phyloP scores from a whole-genome alignment of 2,797 vertebrate genomes.

The Philypnodon macrostomus region DNA sequence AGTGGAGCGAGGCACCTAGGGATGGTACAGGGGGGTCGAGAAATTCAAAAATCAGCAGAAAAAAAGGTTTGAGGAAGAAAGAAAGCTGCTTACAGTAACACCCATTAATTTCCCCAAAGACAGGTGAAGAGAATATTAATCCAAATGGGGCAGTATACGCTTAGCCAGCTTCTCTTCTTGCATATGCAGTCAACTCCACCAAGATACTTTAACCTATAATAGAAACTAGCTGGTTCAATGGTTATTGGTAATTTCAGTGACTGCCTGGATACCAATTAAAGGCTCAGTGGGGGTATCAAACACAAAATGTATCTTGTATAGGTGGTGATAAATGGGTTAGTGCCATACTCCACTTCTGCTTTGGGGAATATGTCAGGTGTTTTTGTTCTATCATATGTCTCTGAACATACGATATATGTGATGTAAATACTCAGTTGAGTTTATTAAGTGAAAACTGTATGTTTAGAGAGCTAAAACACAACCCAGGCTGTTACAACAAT shows the following conservation, averaged over 20 bases:
- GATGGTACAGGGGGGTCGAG: slow-evolving; percentile 36
- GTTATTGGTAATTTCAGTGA: too few species aligned
- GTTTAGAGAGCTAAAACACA: background rate
- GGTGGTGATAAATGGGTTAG: too few species aligned
- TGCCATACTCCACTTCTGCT: too few species aligned
- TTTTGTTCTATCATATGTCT: too few species aligned
- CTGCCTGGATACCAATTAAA: too few species aligned
- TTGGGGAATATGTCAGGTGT: too few species aligned
- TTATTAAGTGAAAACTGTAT: too few species aligned
- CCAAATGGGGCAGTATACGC: slow-evolving; percentile 46
- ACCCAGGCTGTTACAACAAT: slow-evolving; percentile 16
- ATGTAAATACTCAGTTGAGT: too few species aligned
- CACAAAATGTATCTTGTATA: too few species aligned
- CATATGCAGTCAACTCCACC: slow-evolving; percentile 33
- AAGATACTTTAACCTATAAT: slow-evolving; percentile 10
- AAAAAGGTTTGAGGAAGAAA: slow-evolving; percentile 52
- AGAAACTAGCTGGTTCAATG: too few species aligned
- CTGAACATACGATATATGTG: too few species aligned
- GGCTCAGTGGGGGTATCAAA: too few species aligned
- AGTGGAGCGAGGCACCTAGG: slow-evolving; percentile 32
- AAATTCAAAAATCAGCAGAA: slow-evolving; percentile 63
- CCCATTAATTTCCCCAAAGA: slow-evolving; percentile 63
- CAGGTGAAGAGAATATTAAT: slow-evolving; percentile 66
- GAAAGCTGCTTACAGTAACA: slow-evolving; percentile 61
- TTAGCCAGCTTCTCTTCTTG: slow-evolving; percentile 35